Percentiles rank a stretch among this genome's conserved stretches.
Evolutionary conservation across 2,113 vertebrate species (phyloP).

Genomic region (Hippocampus mohnikei): DNA sequence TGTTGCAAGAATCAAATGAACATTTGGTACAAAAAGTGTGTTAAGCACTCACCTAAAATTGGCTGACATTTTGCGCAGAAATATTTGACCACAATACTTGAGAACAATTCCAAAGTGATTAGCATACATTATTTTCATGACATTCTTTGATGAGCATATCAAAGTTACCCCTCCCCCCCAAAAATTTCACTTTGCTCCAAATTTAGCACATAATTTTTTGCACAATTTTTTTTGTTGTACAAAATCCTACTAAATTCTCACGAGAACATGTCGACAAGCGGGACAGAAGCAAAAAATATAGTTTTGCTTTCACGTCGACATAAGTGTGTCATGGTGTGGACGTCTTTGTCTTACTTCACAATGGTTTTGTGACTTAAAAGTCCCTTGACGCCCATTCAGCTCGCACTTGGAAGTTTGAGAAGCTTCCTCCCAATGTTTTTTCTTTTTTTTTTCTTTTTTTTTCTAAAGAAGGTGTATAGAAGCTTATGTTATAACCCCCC

Average conservation of each 20-base stretch:
- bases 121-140: neutral
- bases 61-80: neutral
- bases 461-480: neutral
- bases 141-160: neutral
- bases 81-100: neutral
- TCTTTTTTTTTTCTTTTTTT: neutral
- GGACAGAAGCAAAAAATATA: slow-evolving; percentile 40
- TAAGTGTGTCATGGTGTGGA: slow-evolving; percentile 32
- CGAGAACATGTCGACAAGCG: neutral
- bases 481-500: slow-evolving; percentile 12
- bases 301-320: slow-evolving; percentile 29
- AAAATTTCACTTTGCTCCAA: neutral
- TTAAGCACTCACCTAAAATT: neutral
- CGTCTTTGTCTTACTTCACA: neutral
- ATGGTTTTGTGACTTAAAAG: neutral
- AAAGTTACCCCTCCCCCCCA: neutral
- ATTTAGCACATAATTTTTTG: neutral
- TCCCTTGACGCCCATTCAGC: neutral
- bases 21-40: neutral
- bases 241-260: slow-evolving; percentile 6
- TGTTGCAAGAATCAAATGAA: neutral
- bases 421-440: neutral
- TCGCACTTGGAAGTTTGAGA: neutral
- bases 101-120: neutral
- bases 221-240: neutral